A percentile compares a stretch with the other conserved stretches of the same genome.
phyloP scores from a whole-genome alignment of 2,113 vertebrate genomes.

The Neolamprologus cancellatus region DNA sequence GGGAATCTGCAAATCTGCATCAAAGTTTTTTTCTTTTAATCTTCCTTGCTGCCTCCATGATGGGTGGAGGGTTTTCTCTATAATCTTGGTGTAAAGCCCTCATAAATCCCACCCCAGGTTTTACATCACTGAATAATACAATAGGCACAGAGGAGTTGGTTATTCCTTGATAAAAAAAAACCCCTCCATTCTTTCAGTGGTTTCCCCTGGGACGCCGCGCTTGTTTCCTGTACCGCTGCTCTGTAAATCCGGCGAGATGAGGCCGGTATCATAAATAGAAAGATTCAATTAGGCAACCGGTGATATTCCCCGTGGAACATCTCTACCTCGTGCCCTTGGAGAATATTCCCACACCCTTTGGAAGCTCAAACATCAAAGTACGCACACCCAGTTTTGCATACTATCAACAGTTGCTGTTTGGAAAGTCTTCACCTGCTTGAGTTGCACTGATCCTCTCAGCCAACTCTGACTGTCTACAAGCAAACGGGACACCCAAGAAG shows the following conservation, averaged over 20 bases:
- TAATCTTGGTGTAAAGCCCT: slow-evolving; percentile 69
- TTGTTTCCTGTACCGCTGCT: slow-evolving; percentile 17
- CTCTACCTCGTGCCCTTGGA: slow-evolving; percentile 31
- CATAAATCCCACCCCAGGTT: slow-evolving; percentile 41
- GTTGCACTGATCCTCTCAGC: neutral
- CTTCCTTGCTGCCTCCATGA: slow-evolving; percentile 37
- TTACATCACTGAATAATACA: slow-evolving; percentile 61
- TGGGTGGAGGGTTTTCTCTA: slow-evolving; percentile 34
- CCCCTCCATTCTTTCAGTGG: slow-evolving; percentile 8
- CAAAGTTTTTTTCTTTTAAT: slow-evolving; percentile 51
- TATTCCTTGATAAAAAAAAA: slow-evolving; percentile 21
- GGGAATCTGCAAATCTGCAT: slow-evolving; percentile 51
- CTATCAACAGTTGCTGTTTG: slow-evolving; percentile 27
- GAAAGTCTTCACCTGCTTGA: neutral
- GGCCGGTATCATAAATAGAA: slow-evolving; percentile 57
- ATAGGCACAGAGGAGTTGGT: slow-evolving; percentile 22
- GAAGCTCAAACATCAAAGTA: slow-evolving; percentile 56
- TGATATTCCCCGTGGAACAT: slow-evolving; percentile 37
- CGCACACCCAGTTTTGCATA: neutral
- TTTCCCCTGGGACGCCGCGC: slow-evolving; percentile 5
- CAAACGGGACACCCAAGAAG: neutral
- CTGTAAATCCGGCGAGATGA: slow-evolving; percentile 34
- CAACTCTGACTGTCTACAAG: neutral
- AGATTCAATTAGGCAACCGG: slow-evolving; percentile 59
- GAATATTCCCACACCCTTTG: slow-evolving; percentile 48